A percentile compares a stretch with the other conserved stretches of the same genome.
These are phyloP conservation scores for Holcopasites calliopsidis DNA, from an alignment of 1,140 invertebrate species.

Conservation along the genomic window DNA sequence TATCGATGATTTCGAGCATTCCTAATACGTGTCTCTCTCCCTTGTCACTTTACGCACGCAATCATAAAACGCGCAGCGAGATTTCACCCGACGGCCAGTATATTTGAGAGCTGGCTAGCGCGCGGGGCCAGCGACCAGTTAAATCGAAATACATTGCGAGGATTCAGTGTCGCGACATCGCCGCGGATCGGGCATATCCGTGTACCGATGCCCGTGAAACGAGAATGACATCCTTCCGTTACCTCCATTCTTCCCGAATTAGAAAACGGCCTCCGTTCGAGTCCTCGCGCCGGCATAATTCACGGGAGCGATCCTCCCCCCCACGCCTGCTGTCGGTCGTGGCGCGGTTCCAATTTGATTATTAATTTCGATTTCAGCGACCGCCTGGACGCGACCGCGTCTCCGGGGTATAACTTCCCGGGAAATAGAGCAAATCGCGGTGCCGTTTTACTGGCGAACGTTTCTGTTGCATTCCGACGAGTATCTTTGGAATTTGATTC, in stretches of 20 bases:
- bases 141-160: constrained; percentile 56
- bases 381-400: not conserved
- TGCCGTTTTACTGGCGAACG: too few species aligned
- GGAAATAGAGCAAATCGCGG: not conserved
- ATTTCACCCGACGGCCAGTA: not conserved
- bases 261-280: constrained; percentile 8
- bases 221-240: constrained; percentile 45
- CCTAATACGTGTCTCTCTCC: not conserved
- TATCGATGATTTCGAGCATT: not conserved
- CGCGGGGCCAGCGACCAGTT: constrained; percentile 13
- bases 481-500: too few species aligned
- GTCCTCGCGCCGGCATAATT: not conserved
- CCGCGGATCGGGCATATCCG: constrained; percentile 24
- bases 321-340: not conserved
- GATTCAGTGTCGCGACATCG: constrained; percentile 47
- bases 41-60: too few species aligned
- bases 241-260: constrained; percentile 43
- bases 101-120: not conserved
- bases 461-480: too few species aligned
- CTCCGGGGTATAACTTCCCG: not conserved
- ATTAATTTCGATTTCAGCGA: constrained; percentile 19
- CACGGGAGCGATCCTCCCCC: not conserved
- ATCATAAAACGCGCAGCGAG: not conserved
- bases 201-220: constrained; percentile 52
- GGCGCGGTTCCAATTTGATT: constrained; percentile 33